phyloP scores from a whole-genome alignment of 2,888 invertebrate species.

The Synergus itoensis region DNA sequence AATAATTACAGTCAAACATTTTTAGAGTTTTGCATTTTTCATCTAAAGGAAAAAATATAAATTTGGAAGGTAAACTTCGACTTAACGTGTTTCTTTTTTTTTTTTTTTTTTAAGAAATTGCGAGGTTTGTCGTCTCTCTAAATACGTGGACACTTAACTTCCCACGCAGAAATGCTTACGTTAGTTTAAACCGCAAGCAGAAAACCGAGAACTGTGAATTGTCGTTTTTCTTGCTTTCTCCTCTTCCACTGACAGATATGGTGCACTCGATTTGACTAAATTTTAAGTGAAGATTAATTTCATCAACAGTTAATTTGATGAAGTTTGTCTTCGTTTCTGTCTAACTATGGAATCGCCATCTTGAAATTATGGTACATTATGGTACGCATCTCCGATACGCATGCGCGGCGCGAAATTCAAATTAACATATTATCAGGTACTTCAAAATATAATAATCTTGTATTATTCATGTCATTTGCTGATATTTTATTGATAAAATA shows the following conservation, averaged over 20 bases:
- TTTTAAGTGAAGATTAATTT: conserved; percentile 7
- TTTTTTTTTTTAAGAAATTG: neutral
- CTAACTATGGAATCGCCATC: too few relatives aligned
- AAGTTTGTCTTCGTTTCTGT: neutral
- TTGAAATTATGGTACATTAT: too few relatives aligned
- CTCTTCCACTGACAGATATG: conserved; percentile 41
- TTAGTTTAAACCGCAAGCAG: conserved; percentile 59
- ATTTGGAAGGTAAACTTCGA: neutral
- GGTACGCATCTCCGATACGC: too few relatives aligned
- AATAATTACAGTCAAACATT: neutral
- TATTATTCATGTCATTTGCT: too few relatives aligned
- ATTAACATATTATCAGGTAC: too few relatives aligned
- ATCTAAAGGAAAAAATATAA: neutral
- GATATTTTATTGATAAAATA: too few relatives aligned
- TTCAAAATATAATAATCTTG: too few relatives aligned
- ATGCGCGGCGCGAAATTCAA: too few relatives aligned
- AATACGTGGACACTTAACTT: conserved; percentile 62
- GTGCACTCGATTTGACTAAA: conserved; percentile 35
- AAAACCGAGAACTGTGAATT: conserved; percentile 53
- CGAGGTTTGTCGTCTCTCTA: neutral
- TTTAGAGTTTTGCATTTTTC: neutral
- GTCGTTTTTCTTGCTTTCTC: conserved; percentile 53
- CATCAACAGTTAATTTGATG: neutral
- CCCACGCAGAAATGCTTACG: conserved; percentile 71
- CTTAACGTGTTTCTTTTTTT: neutral